Evolutionary conservation across 2,888 invertebrate genomes (phyloP).

Genomic region (Apamea anceps): DNA sequence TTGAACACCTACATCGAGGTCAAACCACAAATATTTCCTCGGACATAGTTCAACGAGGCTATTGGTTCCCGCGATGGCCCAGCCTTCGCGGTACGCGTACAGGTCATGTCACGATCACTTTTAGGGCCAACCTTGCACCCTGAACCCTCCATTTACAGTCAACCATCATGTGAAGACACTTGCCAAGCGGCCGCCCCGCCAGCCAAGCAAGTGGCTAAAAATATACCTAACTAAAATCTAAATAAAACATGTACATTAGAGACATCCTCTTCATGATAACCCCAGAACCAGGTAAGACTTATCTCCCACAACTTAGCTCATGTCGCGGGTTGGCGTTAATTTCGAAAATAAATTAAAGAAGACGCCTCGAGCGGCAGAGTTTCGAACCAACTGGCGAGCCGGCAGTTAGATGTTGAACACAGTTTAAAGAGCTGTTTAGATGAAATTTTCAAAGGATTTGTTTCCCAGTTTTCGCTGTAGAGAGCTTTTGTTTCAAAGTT

Average conservation of each 20-base stretch:
- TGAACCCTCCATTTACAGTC: too few relatives aligned
- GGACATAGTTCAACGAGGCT: not conserved
- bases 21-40: not conserved
- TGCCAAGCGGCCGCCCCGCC: too few relatives aligned
- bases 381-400: conserved; percentile 77
- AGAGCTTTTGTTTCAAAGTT: conserved; percentile 80
- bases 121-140: too few relatives aligned
- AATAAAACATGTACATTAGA: conserved; percentile 1
- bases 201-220: not conserved
- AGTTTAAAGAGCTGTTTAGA: conserved; percentile 84
- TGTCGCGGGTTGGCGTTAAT: conserved; percentile 77
- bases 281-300: conserved; percentile 58
- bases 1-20: not conserved
- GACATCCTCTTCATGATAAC: conserved; percentile 27
- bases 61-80: not conserved
- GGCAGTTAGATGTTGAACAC: conserved; percentile 75
- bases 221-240: not conserved
- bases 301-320: conserved; percentile 69
- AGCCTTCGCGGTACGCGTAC: too few relatives aligned
- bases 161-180: too few relatives aligned
- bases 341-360: conserved; percentile 85
- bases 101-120: not conserved
- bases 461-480: conserved; percentile 71
- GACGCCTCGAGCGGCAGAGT: conserved; percentile 79
- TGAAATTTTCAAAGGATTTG: conserved; percentile 85